Evolutionary conservation across 2,797 vertebrate genomes (phyloP), one percentile per base, ranked within the genome.

Genomic region (Toxotes lorentzi): DNA sequence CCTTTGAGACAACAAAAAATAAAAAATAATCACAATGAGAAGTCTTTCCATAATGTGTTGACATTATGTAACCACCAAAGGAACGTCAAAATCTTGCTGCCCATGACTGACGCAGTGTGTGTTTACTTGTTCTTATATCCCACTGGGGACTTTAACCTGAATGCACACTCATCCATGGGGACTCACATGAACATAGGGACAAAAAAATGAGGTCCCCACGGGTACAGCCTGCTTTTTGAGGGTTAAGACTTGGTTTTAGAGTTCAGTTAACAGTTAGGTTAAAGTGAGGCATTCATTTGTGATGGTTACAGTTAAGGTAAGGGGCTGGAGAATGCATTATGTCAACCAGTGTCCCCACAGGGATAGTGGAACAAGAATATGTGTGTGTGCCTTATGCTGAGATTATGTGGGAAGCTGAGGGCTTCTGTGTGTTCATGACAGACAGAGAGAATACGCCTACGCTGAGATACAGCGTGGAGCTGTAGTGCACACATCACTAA

Each of bases 21-120:
- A 57, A 71, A 21, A 70, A 56, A 58, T 43, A 70, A 79, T 81
- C 57, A 71, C 51, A 72, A 40, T 5, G 8, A 50, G 43, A 53
- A 70, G 32, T 76, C 35, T 81, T 75, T 85, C 57, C 70, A 71
- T 71, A 82, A 84, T 78, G 51, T 79, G 75, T 73, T 81, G 50
- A 76, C 58, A 65, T 81, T 83, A 73, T 73, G 40, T 66, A 83
- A 87, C 54, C 70, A 62, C 47, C 2, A 34, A 48, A 76, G 73
- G 71, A 78, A 68, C 47, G 43, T 58, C 27, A 74, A 61, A 69
- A 61, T 76, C 45, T n/a, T 59, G 35, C 51, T 64, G 47, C 38
- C 47, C 34, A 14, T 72, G 65, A 48, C 65, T 23, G 38, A 59
- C 38, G 38, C 27, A 27, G 16, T 60, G 50, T 54, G 63, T 63